Evolutionary conservation across 1,140 invertebrate species (phyloP).

Genomic region (Sweltsa coloradensis): DNA sequence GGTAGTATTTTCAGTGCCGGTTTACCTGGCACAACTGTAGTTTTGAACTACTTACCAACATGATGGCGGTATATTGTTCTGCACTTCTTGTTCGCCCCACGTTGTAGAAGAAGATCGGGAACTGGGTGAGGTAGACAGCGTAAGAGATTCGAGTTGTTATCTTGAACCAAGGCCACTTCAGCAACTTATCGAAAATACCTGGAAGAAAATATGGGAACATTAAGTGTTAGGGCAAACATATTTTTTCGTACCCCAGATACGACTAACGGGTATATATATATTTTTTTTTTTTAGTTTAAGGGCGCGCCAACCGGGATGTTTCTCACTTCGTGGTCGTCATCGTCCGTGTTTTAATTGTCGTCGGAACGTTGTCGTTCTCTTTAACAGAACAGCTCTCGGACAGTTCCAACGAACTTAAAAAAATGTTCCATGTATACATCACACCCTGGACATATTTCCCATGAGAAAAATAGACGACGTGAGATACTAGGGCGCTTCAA

Average conservation of each 20-base stretch:
- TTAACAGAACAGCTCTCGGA: neutral
- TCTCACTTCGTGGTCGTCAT: neutral
- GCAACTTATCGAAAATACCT: constrained; percentile 37
- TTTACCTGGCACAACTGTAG: constrained; percentile 9
- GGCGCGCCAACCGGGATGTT: too few relatives aligned
- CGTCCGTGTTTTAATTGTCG: neutral
- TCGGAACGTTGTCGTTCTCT: neutral
- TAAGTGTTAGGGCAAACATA: constrained; percentile 1
- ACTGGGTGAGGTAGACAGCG: constrained; percentile 51
- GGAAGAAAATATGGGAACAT: constrained; percentile 13
- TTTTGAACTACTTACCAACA: constrained; percentile 18
- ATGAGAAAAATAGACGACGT: too few relatives aligned
- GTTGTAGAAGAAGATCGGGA: constrained; percentile 53
- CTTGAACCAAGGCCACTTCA: constrained; percentile 45
- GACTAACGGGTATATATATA: neutral
- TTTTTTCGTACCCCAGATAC: neutral
- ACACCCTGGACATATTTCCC: too few relatives aligned
- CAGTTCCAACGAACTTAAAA: too few relatives aligned
- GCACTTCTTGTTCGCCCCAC: constrained; percentile 41
- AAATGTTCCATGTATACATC: too few relatives aligned
- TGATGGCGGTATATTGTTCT: constrained; percentile 30
- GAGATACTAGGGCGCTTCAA: too few relatives aligned
- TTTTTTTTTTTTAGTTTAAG: neutral
- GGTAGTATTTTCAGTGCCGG: neutral
- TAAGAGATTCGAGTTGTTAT: constrained; percentile 49